Base-by-base conservation (phyloP, 2,797 vertebrate species). In the Chelidonichthys spinosus region DNA sequence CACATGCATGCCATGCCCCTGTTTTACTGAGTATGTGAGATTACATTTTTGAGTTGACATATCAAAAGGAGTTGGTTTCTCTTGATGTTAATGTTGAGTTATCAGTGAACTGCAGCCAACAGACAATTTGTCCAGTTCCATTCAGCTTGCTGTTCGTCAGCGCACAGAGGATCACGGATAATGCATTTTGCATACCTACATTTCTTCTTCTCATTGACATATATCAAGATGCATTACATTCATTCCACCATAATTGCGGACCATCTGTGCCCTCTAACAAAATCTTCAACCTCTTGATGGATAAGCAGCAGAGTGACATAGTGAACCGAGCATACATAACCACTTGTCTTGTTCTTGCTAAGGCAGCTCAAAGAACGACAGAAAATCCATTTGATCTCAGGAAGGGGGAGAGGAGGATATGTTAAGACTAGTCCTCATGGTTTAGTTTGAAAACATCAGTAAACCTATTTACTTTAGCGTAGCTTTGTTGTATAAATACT, bases 231-330 rank as follows among this genome's bases (percentile, higher is more conserved):
- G 81, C 87, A 89, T 91, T 85, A 78, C 83, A 85, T 91, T 88
- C 89, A 90, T 91, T 88, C 83, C 88, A 85, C 83, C 76, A 90
- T 88, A 91, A 94, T 93, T 91, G 87, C 72, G 36, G 84, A 84
- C 89, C 91, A 93, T 93, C 91, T 93, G 93, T 87, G 90, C 87
- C 82, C 86, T 77, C 84, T 90, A 87, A 92, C 85, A 82, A 74
- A 88, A 92, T 90, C 79, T 81, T 54, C 54, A 81, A 68, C 82
- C 78, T 72, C 76, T 82, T 90, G 91, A 93, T 92, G 89, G 86
- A 92, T 93, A 71, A 72, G 87, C 76, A 74, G 84, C 76, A 39
- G 76, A 87, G 82, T 85, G 85, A 89, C 91, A 85, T 39, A 50
- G 74, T 82, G 83, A 86, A 69, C 49, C 73, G 75, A 76, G 72